Percentiles rank a stretch among this genome's conserved stretches.
Conservation (phyloP, 2,888 invertebrate genomes). For the Polymixis lichenea region DNA sequence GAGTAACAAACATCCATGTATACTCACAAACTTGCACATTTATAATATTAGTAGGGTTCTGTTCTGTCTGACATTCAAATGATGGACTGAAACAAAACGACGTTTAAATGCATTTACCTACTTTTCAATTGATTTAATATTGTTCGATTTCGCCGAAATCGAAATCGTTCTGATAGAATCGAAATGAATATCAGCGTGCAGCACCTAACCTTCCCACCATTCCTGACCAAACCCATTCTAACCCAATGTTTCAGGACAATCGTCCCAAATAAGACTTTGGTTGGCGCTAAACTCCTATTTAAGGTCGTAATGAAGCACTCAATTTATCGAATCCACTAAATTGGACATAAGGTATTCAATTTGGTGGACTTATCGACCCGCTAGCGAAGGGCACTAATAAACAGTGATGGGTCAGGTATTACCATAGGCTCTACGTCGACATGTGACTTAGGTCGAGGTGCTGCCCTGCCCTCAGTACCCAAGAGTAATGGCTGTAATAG, state of each 20-base stretch:
- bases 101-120: not conserved
- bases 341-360: slow-evolving; percentile 18
- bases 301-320: not conserved
- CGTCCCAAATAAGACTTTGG: not conserved
- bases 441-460: slow-evolving; percentile 21
- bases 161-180: too few species aligned
- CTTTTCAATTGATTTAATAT: not conserved
- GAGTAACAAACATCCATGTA: too few species aligned
- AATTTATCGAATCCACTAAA: slow-evolving; percentile 32
- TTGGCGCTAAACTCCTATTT: slow-evolving; percentile 10
- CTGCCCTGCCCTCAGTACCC: slow-evolving; percentile 46
- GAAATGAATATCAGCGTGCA: not conserved
- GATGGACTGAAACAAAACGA: not conserved
- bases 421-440: slow-evolving; percentile 25
- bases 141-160: too few species aligned
- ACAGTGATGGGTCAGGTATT: slow-evolving; percentile 36
- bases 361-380: slow-evolving; percentile 24
- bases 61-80: not conserved
- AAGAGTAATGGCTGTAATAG: slow-evolving; percentile 75
- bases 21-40: too few species aligned
- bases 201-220: not conserved
- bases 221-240: not conserved
- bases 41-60: too few species aligned
- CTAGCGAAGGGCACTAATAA: slow-evolving; percentile 40
- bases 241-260: not conserved